These are phyloP conservation scores for Ectropis grisescens DNA, from an alignment of 1,140 invertebrate species.

Conservation along the genomic window DNA sequence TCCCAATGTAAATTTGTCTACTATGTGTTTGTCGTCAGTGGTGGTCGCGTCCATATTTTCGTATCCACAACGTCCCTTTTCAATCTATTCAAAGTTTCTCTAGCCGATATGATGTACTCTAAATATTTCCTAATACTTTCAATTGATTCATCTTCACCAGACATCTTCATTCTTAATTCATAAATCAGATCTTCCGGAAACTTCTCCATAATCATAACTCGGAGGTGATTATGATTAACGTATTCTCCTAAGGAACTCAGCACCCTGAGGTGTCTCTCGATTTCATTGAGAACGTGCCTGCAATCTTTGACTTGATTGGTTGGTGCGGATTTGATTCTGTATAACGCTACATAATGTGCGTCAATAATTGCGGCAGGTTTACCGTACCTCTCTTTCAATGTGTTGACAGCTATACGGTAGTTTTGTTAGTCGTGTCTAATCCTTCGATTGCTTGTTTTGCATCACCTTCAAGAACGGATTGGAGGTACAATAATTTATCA, in stretches of 20 bases:
- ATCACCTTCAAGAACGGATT: constrained; percentile 9
- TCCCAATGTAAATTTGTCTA: no score
- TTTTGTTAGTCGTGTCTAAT: constrained; percentile 9
- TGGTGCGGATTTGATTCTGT: constrained; percentile 5
- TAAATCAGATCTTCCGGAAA: no score
- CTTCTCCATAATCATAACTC: no score
- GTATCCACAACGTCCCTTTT: no score
- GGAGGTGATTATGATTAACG: constrained; percentile 9
- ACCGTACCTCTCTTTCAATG: no score
- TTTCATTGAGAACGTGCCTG: constrained; percentile 6
- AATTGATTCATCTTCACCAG: no score
- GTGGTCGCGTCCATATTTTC: no score
- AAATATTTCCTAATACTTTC: no score
- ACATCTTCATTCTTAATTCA: no score
- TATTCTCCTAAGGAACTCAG: constrained; percentile 10
- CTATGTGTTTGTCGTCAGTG: no score
- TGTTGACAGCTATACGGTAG: constrained; percentile 8
- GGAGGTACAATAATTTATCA: constrained; percentile 14
- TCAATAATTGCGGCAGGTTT: constrained; percentile 8
- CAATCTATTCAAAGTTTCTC: no score
- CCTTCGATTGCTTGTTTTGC: constrained; percentile 2
- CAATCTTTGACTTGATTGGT: constrained; percentile 3
- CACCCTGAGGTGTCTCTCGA: constrained; percentile 11
- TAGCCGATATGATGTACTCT: no score
- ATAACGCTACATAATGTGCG: constrained; percentile 10